A percentile compares a stretch with the other conserved stretches of the same genome.
These are phyloP conservation scores for Sylvietta virens DNA, from an alignment of 2,113 vertebrate species.

Conservation along the genomic window DNA sequence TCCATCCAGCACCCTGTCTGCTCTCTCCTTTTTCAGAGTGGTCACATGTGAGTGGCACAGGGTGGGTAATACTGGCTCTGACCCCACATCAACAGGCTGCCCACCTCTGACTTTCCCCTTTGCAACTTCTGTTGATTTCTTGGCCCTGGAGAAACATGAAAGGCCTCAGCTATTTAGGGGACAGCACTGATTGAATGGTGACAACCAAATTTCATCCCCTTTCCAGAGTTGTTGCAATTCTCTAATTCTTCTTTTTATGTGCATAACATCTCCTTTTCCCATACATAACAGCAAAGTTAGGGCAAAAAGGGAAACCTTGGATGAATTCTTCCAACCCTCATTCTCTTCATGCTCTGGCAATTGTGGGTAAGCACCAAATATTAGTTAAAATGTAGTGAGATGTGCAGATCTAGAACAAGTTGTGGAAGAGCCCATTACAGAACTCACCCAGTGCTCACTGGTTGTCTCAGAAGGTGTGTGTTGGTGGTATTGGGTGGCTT, in stretches of 20 bases:
- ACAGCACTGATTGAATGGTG: neutral
- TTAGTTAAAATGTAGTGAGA: neutral
- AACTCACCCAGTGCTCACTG: neutral
- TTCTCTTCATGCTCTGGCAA: neutral
- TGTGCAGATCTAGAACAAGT: neutral
- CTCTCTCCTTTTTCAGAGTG: neutral
- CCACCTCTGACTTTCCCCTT: neutral
- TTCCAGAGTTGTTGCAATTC: neutral
- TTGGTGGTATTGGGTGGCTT: neutral
- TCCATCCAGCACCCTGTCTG: neutral
- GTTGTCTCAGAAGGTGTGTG: neutral
- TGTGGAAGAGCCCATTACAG: neutral
- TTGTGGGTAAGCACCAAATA: neutral
- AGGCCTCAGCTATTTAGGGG: neutral
- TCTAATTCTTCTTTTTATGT: neutral
- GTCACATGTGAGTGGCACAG: neutral
- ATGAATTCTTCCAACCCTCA: neutral
- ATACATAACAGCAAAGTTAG: neutral
- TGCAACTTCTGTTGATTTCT: neutral
- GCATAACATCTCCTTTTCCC: neutral
- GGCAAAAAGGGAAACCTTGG: neutral
- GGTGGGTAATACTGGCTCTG: neutral
- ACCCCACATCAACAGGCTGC: rapidly evolving
- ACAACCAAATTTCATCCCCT: neutral
- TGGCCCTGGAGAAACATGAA: neutral